Base-by-base conservation (phyloP, 2,797 vertebrate species). In the Heteromormyrus szaboi region DNA sequence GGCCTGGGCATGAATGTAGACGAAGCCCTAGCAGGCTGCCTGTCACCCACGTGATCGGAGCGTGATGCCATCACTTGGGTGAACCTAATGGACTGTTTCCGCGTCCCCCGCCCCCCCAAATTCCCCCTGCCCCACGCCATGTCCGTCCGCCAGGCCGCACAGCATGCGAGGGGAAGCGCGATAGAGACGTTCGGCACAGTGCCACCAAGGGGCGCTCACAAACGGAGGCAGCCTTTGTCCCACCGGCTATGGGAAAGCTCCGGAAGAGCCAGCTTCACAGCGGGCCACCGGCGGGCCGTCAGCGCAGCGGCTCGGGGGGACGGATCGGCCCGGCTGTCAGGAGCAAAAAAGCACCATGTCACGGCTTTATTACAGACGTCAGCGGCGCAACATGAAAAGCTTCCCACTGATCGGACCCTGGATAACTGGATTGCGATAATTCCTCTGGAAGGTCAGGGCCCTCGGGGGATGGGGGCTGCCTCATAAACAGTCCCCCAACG, bases 251-350 rank as follows among this genome's bases (percentile, higher is more conserved):
- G 90, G 90, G 90, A 91, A 91, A 90, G 65, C 87, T 88, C 88
- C 2, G 50, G 90, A 90, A 90, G 89, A 65, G 88, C 89, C 91
- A 92, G 90, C 90, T 90, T 62, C 90, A 88, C 90, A 90, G 92
- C 89, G 90, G 56, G 90, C 59, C 91, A 89, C 88, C 90, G 89
- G 92, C 89, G 91, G 56, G 90, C 79, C 91, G 89, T 91, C 90
- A 89, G 91, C 87, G 72, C 83, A 91, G 90, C 37, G n/a, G 88
- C 86, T 88, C 86, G 59, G 88, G 89, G 88, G 88, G 89, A 87
- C 93, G 90, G 91, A 92, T 95, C 91, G 93, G 89, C 90, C 93
- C 94, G 95, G 94, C 95, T 96, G 94, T 95, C 95, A 95, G 94
- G 92, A 93, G 91, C 87, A 92, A 90, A 92, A 92, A 90, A 91